Base-by-base conservation (phyloP, 2,888 invertebrate genomes). In the Capitulum mitella region DNA sequence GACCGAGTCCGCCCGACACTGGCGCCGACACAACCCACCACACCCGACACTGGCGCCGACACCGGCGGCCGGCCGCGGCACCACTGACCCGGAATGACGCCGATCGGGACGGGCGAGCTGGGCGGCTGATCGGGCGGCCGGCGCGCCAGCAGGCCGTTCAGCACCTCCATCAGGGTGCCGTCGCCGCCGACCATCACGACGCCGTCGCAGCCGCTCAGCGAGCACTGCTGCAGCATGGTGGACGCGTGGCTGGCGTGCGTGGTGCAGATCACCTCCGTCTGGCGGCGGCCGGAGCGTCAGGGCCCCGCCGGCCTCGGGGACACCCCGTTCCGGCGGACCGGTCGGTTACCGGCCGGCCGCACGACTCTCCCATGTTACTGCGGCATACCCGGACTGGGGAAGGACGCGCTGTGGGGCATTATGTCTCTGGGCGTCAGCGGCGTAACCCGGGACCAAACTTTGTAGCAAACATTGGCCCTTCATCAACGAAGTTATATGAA, bases 161-260 rank as follows among this genome's bases (percentile, higher is more conserved):
- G 84, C 46, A 94, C 88, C 86, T 95, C 95, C 14, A 92, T 90
- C 83, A 93, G 92, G 74, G 94, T 93, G 0, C 95, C 95, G 85
- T 95, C 95, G 0, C 95, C 95, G 0, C 95, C 95, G 16, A 95
- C 91, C 85, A 92, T 92, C 32, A 92, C 90, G 34, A 94, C 88
- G 0, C 92, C 92, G 86, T 91, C 89, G n/a, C 81, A 80, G 46
- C 81, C 82, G 83, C 82, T 85, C 88, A 85, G 90, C 89, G 84
- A 86, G 86, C 79, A 84, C 81, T 81, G 83, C 83, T 34, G 79
- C 81, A 40, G 85, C 83, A 82, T 85, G 84, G 77, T 84, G 83
- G 48, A 84, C 84, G 78, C 83, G 81, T 78, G 78, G 43, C 78
- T 37, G 43, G 64, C 74, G 70, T 64, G 48, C 70, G 64, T 61